Evolutionary conservation across 2,797 vertebrate species (phyloP).

Genomic region (Heliangelus exortis): DNA sequence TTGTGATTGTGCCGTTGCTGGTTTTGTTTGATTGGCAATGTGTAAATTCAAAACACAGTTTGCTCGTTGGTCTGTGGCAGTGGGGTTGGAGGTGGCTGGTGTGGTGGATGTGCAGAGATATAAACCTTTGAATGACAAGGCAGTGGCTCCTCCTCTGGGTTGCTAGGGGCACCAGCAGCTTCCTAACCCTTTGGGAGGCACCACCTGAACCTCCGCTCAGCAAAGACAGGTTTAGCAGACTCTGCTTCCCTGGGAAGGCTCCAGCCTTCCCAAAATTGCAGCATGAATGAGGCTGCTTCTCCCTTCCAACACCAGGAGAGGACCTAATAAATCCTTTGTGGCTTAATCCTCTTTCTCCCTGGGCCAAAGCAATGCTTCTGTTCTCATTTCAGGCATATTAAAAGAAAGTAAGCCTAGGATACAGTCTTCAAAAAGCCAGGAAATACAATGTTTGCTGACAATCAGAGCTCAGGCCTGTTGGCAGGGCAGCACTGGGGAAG

Average conservation of each 20-base stretch:
- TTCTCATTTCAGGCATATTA: not conserved
- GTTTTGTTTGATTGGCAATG: not conserved
- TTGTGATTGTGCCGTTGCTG: fast-evolving
- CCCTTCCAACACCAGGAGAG: not conserved
- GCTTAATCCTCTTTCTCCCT: not conserved
- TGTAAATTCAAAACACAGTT: not conserved
- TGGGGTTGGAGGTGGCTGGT: not conserved
- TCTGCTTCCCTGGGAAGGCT: not conserved
- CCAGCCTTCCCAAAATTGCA: not conserved
- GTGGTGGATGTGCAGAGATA: not conserved
- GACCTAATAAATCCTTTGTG: not conserved
- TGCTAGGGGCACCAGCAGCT: fast-evolving
- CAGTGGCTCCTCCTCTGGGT: fast-evolving
- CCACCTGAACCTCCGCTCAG: not conserved
- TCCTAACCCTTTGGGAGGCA: not conserved
- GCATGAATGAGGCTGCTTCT: not conserved
- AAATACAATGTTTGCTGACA: not conserved
- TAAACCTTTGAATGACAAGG: not conserved
- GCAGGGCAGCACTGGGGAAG: fast-evolving
- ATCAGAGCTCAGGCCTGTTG: not conserved
- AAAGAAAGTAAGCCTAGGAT: not conserved
- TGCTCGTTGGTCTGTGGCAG: not conserved
- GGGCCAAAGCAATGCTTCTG: not conserved
- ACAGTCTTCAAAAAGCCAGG: not conserved
- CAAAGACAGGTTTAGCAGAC: not conserved